These are phyloP conservation scores for Phrynosoma platyrhinos DNA, from an alignment of 2,113 vertebrate species.

Conservation along the genomic window DNA sequence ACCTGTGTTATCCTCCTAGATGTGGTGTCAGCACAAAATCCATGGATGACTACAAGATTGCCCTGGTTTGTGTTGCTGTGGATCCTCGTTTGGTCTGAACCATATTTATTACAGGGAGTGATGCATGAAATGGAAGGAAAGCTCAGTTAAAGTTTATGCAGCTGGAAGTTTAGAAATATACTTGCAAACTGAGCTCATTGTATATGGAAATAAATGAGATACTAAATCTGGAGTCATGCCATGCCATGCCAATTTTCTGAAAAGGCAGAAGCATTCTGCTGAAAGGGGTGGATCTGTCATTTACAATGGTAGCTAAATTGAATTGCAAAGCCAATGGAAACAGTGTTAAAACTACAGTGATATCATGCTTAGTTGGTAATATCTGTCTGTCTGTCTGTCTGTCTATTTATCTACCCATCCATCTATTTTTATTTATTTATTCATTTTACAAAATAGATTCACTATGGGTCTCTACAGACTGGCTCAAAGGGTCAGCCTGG, in stretches of 20 bases:
- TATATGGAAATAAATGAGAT: conserved; percentile 66
- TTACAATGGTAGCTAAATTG: conserved; percentile 53
- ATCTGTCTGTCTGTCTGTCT: background rate
- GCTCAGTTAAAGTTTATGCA: conserved; percentile 69
- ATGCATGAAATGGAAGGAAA: conserved; percentile 71
- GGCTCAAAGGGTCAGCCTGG: too few species aligned
- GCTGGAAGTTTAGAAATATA: conserved; percentile 71
- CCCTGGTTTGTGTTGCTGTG: conserved; percentile 57
- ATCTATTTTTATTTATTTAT: too few species aligned
- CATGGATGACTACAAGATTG: conserved; percentile 49
- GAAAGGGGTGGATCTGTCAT: conserved; percentile 40
- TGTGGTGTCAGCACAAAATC: conserved; percentile 65
- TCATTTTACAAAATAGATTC: too few species aligned
- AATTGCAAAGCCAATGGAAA: conserved; percentile 33
- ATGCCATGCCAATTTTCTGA: conserved; percentile 45
- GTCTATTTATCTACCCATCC: background rate
- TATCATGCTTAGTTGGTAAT: conserved; percentile 26
- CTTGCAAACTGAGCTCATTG: conserved; percentile 63
- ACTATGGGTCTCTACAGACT: too few species aligned
- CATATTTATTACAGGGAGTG: conserved; percentile 67
- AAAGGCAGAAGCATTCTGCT: conserved; percentile 52
- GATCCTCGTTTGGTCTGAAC: conserved; percentile 57
- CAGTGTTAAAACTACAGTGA: background rate
- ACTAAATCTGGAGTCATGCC: conserved; percentile 52
- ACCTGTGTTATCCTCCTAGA: conserved; percentile 52